Conservation (phyloP, 2,797 vertebrate genomes). For the Falco concolor region DNA sequence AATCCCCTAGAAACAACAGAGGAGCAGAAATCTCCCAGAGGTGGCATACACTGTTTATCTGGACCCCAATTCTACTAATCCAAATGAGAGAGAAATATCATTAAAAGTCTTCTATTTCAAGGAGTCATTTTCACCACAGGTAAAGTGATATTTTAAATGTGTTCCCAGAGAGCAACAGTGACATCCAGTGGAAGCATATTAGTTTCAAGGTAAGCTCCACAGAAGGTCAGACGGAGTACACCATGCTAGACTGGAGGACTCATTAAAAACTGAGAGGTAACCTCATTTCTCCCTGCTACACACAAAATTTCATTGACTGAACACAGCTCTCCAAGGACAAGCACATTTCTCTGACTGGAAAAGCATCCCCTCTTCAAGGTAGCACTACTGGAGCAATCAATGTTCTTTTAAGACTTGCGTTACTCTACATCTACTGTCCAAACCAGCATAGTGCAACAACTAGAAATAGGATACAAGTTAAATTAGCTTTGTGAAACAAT, state of each 20-base stretch:
- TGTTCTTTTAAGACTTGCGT: not conserved
- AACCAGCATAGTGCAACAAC: not conserved
- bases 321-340: not conserved
- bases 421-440: not conserved
- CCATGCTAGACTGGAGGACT: not conserved
- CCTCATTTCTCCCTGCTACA: not conserved
- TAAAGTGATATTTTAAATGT: not conserved
- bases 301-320: not conserved
- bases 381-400: not conserved
- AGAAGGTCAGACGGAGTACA: not conserved
- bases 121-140: not conserved
- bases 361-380: not conserved
- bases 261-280: not conserved
- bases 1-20: not conserved
- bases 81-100: not conserved
- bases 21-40: not conserved
- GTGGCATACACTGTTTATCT: not conserved
- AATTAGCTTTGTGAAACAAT: not conserved
- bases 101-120: not conserved
- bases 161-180: conserved; percentile 44
- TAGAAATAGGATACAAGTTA: not conserved
- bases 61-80: not conserved
- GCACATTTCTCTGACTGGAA: not conserved
- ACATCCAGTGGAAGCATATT: conserved; percentile 50
- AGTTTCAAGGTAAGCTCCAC: not conserved